These are phyloP conservation scores for Chloroclystis v-ata DNA, from an alignment of 2,888 invertebrate genomes.

Conservation along the genomic window DNA sequence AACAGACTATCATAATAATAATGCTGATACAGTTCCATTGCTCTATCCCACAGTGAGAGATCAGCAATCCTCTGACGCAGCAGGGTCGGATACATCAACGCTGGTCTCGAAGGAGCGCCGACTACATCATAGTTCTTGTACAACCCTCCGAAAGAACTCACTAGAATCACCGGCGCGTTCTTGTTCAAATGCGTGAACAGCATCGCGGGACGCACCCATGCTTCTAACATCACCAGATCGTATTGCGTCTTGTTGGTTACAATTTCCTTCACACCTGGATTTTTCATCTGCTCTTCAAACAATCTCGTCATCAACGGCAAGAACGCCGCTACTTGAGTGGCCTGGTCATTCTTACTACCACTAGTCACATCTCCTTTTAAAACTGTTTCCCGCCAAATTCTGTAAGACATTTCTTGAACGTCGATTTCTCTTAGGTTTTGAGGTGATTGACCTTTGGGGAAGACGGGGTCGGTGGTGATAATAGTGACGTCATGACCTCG, in stretches of 20 bases:
- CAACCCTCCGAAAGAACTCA: slow-evolving; percentile 45
- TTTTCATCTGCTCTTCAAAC: slow-evolving; percentile 7
- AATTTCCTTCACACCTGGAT: slow-evolving; percentile 33
- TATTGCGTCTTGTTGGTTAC: slow-evolving; percentile 39
- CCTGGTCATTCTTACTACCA: slow-evolving; percentile 2
- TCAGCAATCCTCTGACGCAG: slow-evolving; percentile 15
- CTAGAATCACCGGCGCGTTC: slow-evolving; percentile 51
- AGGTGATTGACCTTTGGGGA: slow-evolving; percentile 36
- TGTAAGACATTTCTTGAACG: slow-evolving; percentile 38
- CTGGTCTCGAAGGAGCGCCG: slow-evolving; percentile 52
- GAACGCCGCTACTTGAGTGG: slow-evolving; percentile 4
- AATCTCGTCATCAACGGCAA: background rate
- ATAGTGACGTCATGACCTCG: slow-evolving; percentile 65
- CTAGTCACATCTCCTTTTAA: background rate
- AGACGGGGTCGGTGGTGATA: slow-evolving; percentile 58
- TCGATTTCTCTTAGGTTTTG: slow-evolving; percentile 57
- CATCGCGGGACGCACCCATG: slow-evolving; percentile 38
- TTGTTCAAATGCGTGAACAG: slow-evolving; percentile 53
- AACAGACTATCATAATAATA: slow-evolving; percentile 13
- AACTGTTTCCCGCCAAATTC: slow-evolving; percentile 27
- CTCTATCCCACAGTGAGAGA: slow-evolving; percentile 13
- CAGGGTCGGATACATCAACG: slow-evolving; percentile 37
- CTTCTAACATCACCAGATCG: slow-evolving; percentile 60
- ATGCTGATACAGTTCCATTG: slow-evolving; percentile 12
- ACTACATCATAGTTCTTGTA: slow-evolving; percentile 38